Evolutionary conservation across 2,888 invertebrate genomes (phyloP).

Genomic region (Caenorhabditis sp.): DNA sequence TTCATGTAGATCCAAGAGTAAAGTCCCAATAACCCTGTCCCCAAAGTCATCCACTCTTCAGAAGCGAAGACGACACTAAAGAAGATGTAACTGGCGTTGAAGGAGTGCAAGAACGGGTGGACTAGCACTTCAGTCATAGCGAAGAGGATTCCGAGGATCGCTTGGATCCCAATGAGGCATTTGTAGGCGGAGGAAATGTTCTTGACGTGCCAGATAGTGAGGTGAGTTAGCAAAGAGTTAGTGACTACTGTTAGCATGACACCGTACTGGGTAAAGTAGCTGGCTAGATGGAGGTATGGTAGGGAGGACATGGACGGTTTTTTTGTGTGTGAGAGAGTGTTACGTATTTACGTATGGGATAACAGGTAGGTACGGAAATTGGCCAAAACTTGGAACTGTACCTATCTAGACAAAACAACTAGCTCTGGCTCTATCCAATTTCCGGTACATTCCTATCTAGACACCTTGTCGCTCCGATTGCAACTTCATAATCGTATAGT

Average conservation of each 20-base stretch:
- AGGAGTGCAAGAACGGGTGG: neutral
- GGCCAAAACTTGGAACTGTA: too few species aligned
- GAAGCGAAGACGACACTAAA: neutral
- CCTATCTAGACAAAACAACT: too few species aligned
- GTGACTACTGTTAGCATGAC: neutral
- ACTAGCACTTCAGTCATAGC: neutral
- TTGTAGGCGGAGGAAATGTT: neutral
- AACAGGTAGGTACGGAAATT: too few species aligned
- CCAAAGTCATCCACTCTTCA: neutral
- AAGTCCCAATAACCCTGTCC: neutral
- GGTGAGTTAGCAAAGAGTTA: neutral
- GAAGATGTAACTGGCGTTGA: neutral
- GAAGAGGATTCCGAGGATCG: neutral
- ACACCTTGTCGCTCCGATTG: too few species aligned
- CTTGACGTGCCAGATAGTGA: neutral
- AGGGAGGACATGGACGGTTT: neutral
- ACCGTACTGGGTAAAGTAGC: neutral
- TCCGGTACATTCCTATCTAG: too few species aligned
- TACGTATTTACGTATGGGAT: too few species aligned
- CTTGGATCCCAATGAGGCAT: neutral
- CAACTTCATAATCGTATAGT: too few species aligned
- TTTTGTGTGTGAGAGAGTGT: too few species aligned
- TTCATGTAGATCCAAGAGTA: constrained; percentile 1
- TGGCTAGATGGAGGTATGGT: neutral
- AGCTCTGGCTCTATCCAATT: too few species aligned